These are phyloP conservation scores for Dysmachus trigonus DNA, from an alignment of 2,888 invertebrate genomes.

Conservation along the genomic window DNA sequence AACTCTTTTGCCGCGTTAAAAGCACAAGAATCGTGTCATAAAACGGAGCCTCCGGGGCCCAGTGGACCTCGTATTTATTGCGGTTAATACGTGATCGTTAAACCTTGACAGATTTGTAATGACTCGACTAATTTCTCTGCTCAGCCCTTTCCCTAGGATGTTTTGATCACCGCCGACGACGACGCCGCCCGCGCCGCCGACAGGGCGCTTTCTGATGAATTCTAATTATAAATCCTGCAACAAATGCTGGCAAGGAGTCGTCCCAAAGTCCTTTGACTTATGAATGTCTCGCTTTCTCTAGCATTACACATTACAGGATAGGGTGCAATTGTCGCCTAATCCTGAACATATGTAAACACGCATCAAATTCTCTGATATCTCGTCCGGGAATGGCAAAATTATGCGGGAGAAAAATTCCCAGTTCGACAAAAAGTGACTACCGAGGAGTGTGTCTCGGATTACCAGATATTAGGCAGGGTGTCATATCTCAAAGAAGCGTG, in stretches of 20 bases:
- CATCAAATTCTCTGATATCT: slow-evolving; percentile 13
- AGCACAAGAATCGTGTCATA: slow-evolving; percentile 34
- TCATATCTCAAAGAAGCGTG: slow-evolving; percentile 48
- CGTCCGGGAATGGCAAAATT: slow-evolving; percentile 44
- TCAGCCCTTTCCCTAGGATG: background rate
- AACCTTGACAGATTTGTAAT: slow-evolving; percentile 43
- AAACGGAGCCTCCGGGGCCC: background rate
- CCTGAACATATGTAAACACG: slow-evolving; percentile 37
- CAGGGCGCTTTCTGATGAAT: background rate
- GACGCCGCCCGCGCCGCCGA: background rate
- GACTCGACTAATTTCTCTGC: slow-evolving; percentile 32
- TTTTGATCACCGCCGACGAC: background rate
- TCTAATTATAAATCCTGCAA: slow-evolving; percentile 22
- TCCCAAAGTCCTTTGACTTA: background rate
- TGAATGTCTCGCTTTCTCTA: background rate
- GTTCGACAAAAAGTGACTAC: slow-evolving; percentile 44
- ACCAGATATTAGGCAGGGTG: slow-evolving; percentile 45
- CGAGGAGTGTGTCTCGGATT: slow-evolving; percentile 47
- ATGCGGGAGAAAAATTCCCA: slow-evolving; percentile 45
- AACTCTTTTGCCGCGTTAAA: slow-evolving; percentile 34
- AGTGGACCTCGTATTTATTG: slow-evolving; percentile 29
- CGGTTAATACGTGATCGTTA: slow-evolving; percentile 43
- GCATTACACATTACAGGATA: background rate
- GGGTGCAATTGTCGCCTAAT: background rate
- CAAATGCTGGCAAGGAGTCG: background rate